Evolutionary conservation across 2,797 vertebrate species (phyloP).

Genomic region (Calcarius lapponicus): DNA sequence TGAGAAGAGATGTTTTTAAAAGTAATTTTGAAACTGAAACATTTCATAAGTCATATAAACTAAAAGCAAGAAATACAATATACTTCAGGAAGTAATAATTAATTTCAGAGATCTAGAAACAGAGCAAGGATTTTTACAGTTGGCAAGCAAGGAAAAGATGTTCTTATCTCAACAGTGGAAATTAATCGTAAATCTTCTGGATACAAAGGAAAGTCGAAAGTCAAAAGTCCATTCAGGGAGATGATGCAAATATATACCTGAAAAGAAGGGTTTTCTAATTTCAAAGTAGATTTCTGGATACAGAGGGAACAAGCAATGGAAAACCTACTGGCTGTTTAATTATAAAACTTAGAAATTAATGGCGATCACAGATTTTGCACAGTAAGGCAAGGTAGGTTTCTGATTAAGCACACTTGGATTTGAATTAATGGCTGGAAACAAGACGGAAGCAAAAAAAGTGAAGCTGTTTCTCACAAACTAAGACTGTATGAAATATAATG

Average conservation of each 20-base stretch:
- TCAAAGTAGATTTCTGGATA: constrained; percentile 51
- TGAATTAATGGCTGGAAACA: constrained; percentile 40
- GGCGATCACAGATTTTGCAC: constrained; percentile 40
- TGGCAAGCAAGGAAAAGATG: neutral
- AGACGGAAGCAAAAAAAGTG: neutral
- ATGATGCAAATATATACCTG: neutral
- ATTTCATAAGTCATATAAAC: neutral
- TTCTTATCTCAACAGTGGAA: neutral
- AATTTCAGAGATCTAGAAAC: constrained; percentile 11
- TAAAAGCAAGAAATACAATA: constrained; percentile 5
- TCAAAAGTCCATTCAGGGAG: neutral
- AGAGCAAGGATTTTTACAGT: neutral
- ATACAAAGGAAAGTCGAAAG: neutral
- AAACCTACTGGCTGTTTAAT: constrained; percentile 47
- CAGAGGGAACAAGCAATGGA: constrained; percentile 41
- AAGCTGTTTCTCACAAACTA: constrained; percentile 13
- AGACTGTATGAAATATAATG: neutral
- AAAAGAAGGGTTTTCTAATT: constrained; percentile 49
- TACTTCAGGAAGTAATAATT: neutral
- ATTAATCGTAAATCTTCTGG: constrained; percentile 10
- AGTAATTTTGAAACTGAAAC: neutral
- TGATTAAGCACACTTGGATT: constrained; percentile 13
- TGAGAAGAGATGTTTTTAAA: neutral
- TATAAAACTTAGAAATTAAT: constrained; percentile 55
- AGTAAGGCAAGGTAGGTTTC: neutral